Evolutionary conservation across 2,113 vertebrate genomes (phyloP), one percentile per base, ranked within the genome.

Genomic region (Camelus dromedarius): DNA sequence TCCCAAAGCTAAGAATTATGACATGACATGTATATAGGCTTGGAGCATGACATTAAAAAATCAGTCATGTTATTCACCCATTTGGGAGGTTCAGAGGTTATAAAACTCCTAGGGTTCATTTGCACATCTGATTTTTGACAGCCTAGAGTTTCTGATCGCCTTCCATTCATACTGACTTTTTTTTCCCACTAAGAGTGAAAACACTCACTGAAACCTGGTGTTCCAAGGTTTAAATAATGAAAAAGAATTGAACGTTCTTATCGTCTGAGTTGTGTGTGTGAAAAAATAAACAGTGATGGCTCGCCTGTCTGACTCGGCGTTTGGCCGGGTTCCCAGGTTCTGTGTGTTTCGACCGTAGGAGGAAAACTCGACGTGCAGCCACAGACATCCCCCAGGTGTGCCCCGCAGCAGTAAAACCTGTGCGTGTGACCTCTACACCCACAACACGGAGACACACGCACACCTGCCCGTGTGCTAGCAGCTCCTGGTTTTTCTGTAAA

Each of bases 401-500:
- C 52, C 15, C n/a, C 15, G 35, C 26, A 22, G 10, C 28, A 67
- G 60, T 2, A 28, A n/a, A 56, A 48, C 5, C 7, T 26, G 2
- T 26, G 22, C 9, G 5, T 11, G 2, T 10, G n/a, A 8, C 30
- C 46, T 5, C 15, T 12, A 7, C 5, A 22, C 38, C 11, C 12
- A 1, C 24, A 7, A 56, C 6, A n/a, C 35, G 38, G 38, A 42
- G 38, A 22, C 3, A 35, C n/a, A 32, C 60, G 30, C n/a, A 20
- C 28, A 18, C 4, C 5, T 19, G 6, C 13, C 12, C 0, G 24
- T 3, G 10, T 42, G 22, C 50, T 6, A 22, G 16, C 18, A 3
- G 22, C 52, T 86, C 26, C 24, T 35, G 6, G 22, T 5, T 60
- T 19, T 12, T 4, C 58, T 42, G 9, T 8, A 15, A 15, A 3